Conservation (phyloP, 2,888 invertebrate genomes). For the Cerastis rubricosa region DNA sequence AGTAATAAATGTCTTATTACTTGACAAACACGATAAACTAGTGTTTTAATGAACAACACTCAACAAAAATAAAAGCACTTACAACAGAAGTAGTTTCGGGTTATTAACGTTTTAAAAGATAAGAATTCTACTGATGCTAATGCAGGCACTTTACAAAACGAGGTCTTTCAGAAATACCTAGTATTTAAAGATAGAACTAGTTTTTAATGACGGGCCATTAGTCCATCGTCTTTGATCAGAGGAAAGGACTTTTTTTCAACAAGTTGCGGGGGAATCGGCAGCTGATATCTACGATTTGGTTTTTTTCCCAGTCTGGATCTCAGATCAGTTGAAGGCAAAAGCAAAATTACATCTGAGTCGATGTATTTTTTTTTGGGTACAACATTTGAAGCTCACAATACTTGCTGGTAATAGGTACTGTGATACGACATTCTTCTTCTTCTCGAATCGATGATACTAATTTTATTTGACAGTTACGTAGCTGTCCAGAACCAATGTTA, state of each 20-base stretch:
- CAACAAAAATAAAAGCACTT: conserved; percentile 24
- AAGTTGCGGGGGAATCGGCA: conserved; percentile 20
- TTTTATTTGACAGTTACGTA: background rate
- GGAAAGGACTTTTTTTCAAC: conserved; percentile 10
- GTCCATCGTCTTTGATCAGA: conserved; percentile 40
- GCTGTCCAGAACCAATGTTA: background rate
- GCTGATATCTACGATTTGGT: background rate
- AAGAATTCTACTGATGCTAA: conserved; percentile 44
- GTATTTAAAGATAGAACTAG: conserved; percentile 28
- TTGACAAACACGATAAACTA: background rate
- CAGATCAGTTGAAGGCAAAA: background rate
- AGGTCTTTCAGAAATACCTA: conserved; percentile 22
- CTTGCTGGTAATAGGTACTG: background rate
- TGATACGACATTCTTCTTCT: background rate
- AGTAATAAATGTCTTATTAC: too few species aligned
- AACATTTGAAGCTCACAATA: background rate
- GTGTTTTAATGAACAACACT: background rate
- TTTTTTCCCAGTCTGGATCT: conserved; percentile 13
- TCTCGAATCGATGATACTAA: too few species aligned
- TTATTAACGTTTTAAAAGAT: conserved; percentile 34
- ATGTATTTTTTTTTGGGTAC: background rate
- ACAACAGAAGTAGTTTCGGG: conserved; percentile 2
- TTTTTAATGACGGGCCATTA: conserved; percentile 32
- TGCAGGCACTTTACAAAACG: conserved; percentile 35
- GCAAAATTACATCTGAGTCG: background rate